These are phyloP conservation scores for Nemapogon koenigi DNA, from an alignment of 2,888 invertebrate species.

Conservation along the genomic window DNA sequence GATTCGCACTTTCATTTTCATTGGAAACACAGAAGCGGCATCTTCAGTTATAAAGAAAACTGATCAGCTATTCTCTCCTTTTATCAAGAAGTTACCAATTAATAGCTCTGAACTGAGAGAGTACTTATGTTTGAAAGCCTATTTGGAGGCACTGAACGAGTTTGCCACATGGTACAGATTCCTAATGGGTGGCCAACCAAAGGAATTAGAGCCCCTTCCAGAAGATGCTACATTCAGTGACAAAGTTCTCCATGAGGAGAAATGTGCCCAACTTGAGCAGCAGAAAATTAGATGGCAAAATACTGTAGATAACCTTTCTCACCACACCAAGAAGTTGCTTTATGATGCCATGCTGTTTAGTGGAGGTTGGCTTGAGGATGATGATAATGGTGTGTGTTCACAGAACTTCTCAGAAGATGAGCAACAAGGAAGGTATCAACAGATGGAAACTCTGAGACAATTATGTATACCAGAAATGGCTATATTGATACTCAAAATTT, in stretches of 20 bases:
- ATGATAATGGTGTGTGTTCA: slow-evolving; percentile 57
- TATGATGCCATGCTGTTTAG: slow-evolving; percentile 90
- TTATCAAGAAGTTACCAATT: slow-evolving; percentile 40
- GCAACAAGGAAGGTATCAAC: slow-evolving; percentile 65
- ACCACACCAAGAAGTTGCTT: slow-evolving; percentile 77
- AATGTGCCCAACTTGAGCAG: slow-evolving; percentile 77
- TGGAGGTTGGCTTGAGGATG: slow-evolving; percentile 89
- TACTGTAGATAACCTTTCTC: slow-evolving; percentile 73
- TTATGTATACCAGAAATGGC: slow-evolving; percentile 86
- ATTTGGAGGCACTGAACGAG: slow-evolving; percentile 85
- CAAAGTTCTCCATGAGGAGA: slow-evolving; percentile 87
- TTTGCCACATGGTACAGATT: slow-evolving; percentile 91
- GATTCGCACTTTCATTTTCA: slow-evolving; percentile 82
- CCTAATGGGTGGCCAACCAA: slow-evolving; percentile 80
- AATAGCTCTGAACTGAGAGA: slow-evolving; percentile 70
- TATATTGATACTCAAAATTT: slow-evolving; percentile 78
- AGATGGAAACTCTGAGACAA: slow-evolving; percentile 77
- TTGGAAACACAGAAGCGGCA: slow-evolving; percentile 84
- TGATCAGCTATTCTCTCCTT: slow-evolving; percentile 42
- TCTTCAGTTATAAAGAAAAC: slow-evolving; percentile 68
- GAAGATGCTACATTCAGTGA: slow-evolving; percentile 80
- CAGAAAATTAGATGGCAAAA: slow-evolving; percentile 79
- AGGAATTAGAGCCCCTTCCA: slow-evolving; percentile 66
- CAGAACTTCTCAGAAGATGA: slow-evolving; percentile 49
- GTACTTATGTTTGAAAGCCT: slow-evolving; percentile 86